These are phyloP conservation scores for Drosophila pseudoobscura DNA, from an alignment of 1,140 invertebrate species.

Conservation along the genomic window DNA sequence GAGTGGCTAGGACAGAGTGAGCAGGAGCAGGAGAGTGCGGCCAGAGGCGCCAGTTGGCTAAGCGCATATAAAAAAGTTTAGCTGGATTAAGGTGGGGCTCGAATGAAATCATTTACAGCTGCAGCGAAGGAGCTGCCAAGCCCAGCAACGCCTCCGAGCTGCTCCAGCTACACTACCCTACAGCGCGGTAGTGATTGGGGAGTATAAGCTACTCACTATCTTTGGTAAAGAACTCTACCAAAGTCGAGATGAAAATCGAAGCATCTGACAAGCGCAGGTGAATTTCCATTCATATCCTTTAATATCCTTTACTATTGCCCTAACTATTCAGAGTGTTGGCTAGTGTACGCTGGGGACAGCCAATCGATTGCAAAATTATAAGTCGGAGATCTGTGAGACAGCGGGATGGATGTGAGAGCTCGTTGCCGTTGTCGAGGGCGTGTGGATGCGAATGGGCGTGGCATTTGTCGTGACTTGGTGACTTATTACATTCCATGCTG, in stretches of 20 bases:
- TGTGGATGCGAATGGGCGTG: constrained; percentile 32
- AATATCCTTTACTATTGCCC: too few species aligned
- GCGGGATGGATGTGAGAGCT: not conserved
- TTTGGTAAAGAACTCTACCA: too few species aligned
- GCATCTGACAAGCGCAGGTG: too few species aligned
- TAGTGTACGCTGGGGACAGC: not conserved
- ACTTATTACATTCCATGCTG: constrained; percentile 76
- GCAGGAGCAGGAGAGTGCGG: too few species aligned
- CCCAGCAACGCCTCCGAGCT: constrained; percentile 5
- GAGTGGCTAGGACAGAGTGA: constrained; percentile 23
- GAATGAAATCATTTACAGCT: constrained; percentile 74
- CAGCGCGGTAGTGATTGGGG: not conserved
- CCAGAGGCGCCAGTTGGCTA: constrained; percentile 72
- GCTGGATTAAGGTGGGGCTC: constrained; percentile 71
- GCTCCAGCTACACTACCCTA: constrained; percentile 19
- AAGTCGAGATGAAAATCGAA: too few species aligned
- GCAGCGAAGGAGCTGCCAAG: constrained; percentile 50
- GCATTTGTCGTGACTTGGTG: constrained; percentile 70
- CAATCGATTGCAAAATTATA: not conserved
- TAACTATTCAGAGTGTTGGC: too few species aligned
- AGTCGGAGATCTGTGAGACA: constrained; percentile 12
- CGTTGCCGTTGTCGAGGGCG: not conserved
- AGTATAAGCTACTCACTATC: too few species aligned
- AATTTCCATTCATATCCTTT: too few species aligned
- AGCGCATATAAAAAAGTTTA: constrained; percentile 80